Base-by-base conservation (phyloP, 1,140 invertebrate genomes). In the Drosophila quadrilineata region DNA sequence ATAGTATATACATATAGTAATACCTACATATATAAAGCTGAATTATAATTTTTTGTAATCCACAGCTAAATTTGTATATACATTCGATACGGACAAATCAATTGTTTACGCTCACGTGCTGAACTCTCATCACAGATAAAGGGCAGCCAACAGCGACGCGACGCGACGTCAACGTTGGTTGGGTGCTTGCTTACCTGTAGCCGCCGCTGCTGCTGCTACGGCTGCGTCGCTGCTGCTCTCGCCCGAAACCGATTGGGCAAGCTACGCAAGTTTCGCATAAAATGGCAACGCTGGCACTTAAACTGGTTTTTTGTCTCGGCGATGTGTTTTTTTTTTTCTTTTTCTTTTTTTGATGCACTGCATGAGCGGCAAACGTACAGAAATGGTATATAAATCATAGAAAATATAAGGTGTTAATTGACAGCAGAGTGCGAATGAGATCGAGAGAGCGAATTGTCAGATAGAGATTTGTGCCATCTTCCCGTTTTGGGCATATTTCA, bases 331-430 rank as follows among this genome's bases (percentile, higher is more conserved):
- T n/a, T n/a, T n/a, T n/a, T n/a, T n/a, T n/a, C n/a, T n/a, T n/a
- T n/a, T n/a, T n/a, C n/a, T 36, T 29, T 52, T 10, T 28, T 28
- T 52, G 53, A 60, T 75, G 58, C 68, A 46, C 66, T 43, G 5
- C 40, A 22, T 38, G 48, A 71, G 49, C 21, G 52, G 9, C 21
- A 36, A 16, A 50, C n/a, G 8, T 31, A 38, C 26, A 59, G 46
- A 56, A 60, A 53, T 50, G 52, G 40, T 48, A 72, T 40, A 54
- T 64, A 70, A 43, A 65, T 53, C 48, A 50, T 49, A 69, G 52
- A 60, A 56, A 72, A 75, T n/a, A n/a, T 66, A 75, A 64, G 56
- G 71, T 80, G 75, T 46, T 80, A 79, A 80, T 80, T 75, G 76
- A 54, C 31, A 33, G 29, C 21, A 22, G 22, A 22, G 49, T 64